Evolutionary conservation across 2,113 vertebrate species (phyloP).

Genomic region (Rhynchomys soricoides): DNA sequence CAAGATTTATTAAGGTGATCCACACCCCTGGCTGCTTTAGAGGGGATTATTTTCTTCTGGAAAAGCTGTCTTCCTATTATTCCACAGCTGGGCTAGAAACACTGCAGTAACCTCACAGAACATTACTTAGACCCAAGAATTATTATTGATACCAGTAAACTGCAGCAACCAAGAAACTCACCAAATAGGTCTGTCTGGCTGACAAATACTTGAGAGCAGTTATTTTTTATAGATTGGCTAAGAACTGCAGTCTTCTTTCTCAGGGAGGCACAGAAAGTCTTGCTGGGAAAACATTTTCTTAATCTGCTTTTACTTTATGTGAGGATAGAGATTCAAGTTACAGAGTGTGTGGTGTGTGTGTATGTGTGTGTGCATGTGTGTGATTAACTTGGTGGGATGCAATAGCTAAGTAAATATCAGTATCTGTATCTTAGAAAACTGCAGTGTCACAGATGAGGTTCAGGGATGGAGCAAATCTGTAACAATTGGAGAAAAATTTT

Average conservation of each 20-base stretch:
- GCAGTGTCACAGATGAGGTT: constrained; percentile 75
- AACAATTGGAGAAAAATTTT: constrained; percentile 75
- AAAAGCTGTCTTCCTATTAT: constrained; percentile 88
- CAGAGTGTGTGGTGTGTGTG: background rate
- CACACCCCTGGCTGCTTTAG: constrained; percentile 84
- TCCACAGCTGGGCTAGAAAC: constrained; percentile 84
- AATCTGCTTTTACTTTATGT: constrained; percentile 68
- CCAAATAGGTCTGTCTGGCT: constrained; percentile 69
- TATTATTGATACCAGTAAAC: constrained; percentile 80
- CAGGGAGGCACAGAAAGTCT: constrained; percentile 76
- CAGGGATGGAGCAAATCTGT: constrained; percentile 71
- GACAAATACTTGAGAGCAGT: constrained; percentile 73
- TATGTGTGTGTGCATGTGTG: background rate
- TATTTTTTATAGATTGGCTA: constrained; percentile 75
- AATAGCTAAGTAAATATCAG: constrained; percentile 65
- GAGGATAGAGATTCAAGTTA: constrained; percentile 80
- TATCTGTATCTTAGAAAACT: constrained; percentile 80
- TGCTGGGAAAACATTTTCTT: constrained; percentile 75
- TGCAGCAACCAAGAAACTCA: constrained; percentile 60
- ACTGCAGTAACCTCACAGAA: constrained; percentile 84
- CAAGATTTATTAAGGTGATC: constrained; percentile 91
- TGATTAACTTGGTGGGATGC: constrained; percentile 59
- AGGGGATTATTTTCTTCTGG: constrained; percentile 85
- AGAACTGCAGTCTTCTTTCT: constrained; percentile 68
- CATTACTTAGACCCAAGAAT: constrained; percentile 85